Evolutionary conservation across 2,797 vertebrate genomes (phyloP).

Genomic region (Rhabdophis nuchalis): DNA sequence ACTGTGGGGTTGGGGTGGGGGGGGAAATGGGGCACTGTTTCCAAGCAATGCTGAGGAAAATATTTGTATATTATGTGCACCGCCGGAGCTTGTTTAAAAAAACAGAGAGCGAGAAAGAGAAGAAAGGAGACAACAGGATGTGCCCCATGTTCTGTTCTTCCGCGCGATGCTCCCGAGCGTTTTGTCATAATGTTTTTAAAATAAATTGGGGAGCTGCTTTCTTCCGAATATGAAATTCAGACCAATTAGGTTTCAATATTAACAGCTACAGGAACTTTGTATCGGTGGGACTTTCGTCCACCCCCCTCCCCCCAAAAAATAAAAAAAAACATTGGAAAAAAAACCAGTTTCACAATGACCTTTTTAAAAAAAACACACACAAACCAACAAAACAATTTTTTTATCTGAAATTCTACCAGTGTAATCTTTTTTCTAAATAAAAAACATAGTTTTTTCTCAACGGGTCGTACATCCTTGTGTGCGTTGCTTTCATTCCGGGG

Average conservation of each 20-base stretch:
- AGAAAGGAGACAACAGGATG: constrained; percentile 38
- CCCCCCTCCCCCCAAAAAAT: neutral
- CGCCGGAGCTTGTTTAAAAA: constrained; percentile 73
- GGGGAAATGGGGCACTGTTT: constrained; percentile 70
- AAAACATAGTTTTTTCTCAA: constrained; percentile 97
- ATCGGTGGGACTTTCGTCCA: constrained; percentile 72
- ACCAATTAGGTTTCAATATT: constrained; percentile 78
- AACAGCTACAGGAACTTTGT: constrained; percentile 83
- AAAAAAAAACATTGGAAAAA: constrained; percentile 60
- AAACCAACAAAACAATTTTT: constrained; percentile 76
- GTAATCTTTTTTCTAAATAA: constrained; percentile 98
- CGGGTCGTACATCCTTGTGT: constrained; percentile 81
- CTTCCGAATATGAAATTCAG: constrained; percentile 71
- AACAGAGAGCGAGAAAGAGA: constrained; percentile 20
- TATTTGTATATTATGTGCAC: constrained; percentile 96
- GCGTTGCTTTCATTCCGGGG: constrained; percentile 70
- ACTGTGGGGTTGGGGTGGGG: constrained; percentile 61
- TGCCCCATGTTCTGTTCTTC: constrained; percentile 72
- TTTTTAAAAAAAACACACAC: constrained; percentile 79
- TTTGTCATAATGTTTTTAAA: constrained; percentile 88
- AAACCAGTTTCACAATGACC: constrained; percentile 86
- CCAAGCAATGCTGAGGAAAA: constrained; percentile 80
- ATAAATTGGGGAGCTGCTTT: constrained; percentile 80
- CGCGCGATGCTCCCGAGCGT: constrained; percentile 69
- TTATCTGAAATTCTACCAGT: constrained; percentile 97